Evolutionary conservation across 2,113 vertebrate genomes (phyloP), one percentile per base, ranked within the genome.

Genomic region (Saiga tatarica): DNA sequence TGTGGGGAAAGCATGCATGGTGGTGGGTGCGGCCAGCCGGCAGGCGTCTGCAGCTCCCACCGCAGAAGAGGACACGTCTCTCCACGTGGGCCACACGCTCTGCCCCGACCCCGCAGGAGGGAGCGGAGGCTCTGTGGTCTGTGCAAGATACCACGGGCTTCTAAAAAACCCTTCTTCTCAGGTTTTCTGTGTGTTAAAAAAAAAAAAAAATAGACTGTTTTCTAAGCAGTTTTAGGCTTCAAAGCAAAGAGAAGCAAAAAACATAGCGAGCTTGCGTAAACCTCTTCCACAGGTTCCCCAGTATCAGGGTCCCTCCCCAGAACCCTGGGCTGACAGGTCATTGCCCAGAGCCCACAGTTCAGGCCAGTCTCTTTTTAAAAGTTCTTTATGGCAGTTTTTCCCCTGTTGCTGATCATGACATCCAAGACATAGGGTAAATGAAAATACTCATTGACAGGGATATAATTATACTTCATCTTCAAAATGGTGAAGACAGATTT

Each of bases 1-100:
- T 1, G 19, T 3, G 21, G 2, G 17, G 50, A 3, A 3, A 52
- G 21, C 9, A 14, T 6, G 3, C 47, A 12, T 12, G 47, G 47
- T 47, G 45, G 45, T 47, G 45, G 45, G 45, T 47, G 45, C 7
- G 45, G 76, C 0, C 6, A 23, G 6, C 8, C 9, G 47, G 30
- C 17, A 52, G 47, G 15, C 1, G 0, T 14, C 6, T 17, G 0
- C 7, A 9, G 26, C n/a, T n/a, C n/a, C n/a, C n/a, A n/a, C n/a
- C n/a, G n/a, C n/a, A n/a, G n/a, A n/a, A n/a, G n/a, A n/a, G n/a
- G n/a, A n/a, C n/a, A n/a, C n/a, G n/a, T n/a, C 23, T 30, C 30
- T 33, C 6, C 5, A 11, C 17, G 2, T 2, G 25, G 19, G 42
- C 67, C n/a, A 12, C 8, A 19, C 13, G 47, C n/a, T 60, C 33